phyloP scores from a whole-genome alignment of 2,888 invertebrate genomes.

The Euzetes globulus region DNA sequence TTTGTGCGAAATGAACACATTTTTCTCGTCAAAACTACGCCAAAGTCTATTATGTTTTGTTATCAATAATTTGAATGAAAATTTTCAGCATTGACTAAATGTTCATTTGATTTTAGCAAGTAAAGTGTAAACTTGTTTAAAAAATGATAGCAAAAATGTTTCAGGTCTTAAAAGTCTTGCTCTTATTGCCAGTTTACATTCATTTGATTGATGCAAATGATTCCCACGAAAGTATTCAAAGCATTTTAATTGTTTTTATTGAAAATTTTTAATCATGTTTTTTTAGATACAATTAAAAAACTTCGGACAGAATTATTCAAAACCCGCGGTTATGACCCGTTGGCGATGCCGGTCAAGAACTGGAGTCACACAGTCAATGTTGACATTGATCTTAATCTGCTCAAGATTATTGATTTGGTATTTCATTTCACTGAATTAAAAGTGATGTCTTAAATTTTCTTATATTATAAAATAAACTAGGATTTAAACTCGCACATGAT shows the following conservation, averaged over 20 bases:
- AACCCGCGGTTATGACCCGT: neutral
- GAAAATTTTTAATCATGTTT: neutral
- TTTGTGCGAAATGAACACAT: too few relatives aligned
- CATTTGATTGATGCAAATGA: neutral
- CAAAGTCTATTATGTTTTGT: too few relatives aligned
- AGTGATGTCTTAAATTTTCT: neutral
- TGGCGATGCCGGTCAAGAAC: conserved; percentile 1
- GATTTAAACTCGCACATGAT: neutral
- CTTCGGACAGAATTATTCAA: neutral
- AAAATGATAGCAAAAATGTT: too few relatives aligned
- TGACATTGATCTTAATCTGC: neutral
- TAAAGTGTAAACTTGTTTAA: too few relatives aligned
- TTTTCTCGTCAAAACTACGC: too few relatives aligned
- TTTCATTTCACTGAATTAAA: neutral
- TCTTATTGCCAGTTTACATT: too few relatives aligned
- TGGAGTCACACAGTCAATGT: conserved; percentile 5
- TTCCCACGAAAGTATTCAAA: neutral
- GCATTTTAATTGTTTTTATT: neutral
- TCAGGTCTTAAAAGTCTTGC: too few relatives aligned
- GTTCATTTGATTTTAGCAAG: too few relatives aligned
- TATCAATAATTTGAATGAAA: too few relatives aligned
- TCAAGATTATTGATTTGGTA: conserved; percentile 18
- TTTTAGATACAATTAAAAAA: conserved; percentile 16
- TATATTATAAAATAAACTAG: neutral
- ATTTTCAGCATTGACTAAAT: too few relatives aligned